Percentiles rank a stretch among this genome's conserved stretches.
Conservation (phyloP, 2,113 vertebrate species). For the Apodemus speciosus region DNA sequence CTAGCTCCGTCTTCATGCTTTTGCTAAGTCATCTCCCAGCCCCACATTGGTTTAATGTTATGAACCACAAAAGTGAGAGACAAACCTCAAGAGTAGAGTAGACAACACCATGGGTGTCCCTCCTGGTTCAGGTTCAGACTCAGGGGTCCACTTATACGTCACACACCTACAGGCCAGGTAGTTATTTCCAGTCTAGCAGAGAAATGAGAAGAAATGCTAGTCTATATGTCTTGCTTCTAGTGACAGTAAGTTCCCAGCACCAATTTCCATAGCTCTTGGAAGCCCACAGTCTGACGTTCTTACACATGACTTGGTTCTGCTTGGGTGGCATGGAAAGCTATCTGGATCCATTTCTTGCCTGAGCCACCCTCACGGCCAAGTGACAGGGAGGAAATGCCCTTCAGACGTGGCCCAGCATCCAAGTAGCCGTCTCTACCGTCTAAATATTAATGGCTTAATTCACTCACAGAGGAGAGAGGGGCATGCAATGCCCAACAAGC, state of each 20-base stretch:
- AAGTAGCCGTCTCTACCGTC: not conserved
- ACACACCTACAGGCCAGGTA: not conserved
- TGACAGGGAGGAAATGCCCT: not conserved
- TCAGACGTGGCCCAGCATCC: not conserved
- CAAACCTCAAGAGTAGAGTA: not conserved
- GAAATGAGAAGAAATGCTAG: not conserved
- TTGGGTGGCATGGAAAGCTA: conserved; percentile 49
- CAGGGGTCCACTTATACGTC: no score
- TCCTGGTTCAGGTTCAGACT: not conserved
- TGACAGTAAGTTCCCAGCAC: conserved; percentile 43
- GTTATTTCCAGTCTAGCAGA: not conserved
- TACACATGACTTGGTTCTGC: conserved; percentile 1
- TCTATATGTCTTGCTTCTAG: conserved; percentile 43
- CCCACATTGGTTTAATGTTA: not conserved
- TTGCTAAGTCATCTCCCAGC: not conserved
- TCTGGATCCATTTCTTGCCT: not conserved
- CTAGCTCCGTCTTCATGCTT: not conserved
- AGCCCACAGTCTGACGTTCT: not conserved
- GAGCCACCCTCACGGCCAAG: not conserved
- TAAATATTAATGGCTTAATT: conserved; percentile 71
- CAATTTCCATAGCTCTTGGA: conserved; percentile 22
- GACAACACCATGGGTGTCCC: not conserved
- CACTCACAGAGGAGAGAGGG: conserved; percentile 62
- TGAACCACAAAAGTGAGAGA: not conserved
- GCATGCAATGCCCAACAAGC: conserved; percentile 63